Evolutionary conservation across 64 coral and sea anemone genomes (phyloP).

Genomic region (Actinia tenebrosa): DNA sequence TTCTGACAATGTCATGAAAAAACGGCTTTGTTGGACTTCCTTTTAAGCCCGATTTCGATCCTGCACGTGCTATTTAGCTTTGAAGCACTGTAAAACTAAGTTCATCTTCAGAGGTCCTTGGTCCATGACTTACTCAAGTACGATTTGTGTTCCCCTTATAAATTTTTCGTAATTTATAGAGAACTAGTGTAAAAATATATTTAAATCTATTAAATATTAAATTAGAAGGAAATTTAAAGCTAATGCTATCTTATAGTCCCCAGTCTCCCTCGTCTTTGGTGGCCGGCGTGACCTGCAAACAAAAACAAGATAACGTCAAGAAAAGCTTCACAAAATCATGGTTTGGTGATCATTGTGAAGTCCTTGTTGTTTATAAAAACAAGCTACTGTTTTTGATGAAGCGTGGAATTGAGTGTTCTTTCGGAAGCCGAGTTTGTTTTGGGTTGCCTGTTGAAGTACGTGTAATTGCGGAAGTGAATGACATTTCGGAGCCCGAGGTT

Average conservation of each 20-base stretch:
- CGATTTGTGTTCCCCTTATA: not conserved
- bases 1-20: too few relatives aligned
- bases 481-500: not conserved
- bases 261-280: slow-evolving; percentile 41
- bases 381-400: too few relatives aligned
- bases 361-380: too few relatives aligned
- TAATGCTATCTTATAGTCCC: slow-evolving; percentile 22
- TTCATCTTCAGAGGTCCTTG: not conserved
- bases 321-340: not conserved
- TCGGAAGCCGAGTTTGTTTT: not conserved
- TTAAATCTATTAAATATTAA: slow-evolving; percentile 27
- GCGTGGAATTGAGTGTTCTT: too few relatives aligned
- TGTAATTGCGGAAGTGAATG: not conserved
- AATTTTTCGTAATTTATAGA: not conserved
- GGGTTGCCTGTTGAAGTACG: not conserved
- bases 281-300: slow-evolving; percentile 41
- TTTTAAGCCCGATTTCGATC: too few relatives aligned
- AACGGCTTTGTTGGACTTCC: too few relatives aligned
- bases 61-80: not conserved
- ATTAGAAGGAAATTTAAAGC: not conserved
- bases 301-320: not conserved
- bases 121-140: slow-evolving; percentile 3
- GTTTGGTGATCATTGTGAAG: not conserved
- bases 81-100: not conserved
- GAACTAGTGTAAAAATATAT: slow-evolving; percentile 20